These are phyloP conservation scores for Drosophila eugracilis DNA, from an alignment of 1,140 invertebrate species.

Conservation along the genomic window DNA sequence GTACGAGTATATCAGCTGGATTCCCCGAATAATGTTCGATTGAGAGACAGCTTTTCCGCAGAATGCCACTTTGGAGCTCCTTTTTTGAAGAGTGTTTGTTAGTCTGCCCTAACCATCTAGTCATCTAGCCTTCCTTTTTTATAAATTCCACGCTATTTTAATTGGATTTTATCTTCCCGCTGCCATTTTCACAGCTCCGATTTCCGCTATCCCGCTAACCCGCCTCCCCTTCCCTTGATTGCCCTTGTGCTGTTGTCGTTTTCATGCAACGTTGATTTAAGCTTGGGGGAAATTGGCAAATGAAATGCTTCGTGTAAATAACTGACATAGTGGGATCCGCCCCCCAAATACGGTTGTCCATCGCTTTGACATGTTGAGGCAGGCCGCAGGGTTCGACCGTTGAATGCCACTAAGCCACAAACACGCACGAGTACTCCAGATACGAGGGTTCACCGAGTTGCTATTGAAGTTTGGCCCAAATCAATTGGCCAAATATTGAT, in stretches of 20 bases:
- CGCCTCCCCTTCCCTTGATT: conserved; percentile 5
- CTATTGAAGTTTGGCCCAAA: conserved; percentile 52
- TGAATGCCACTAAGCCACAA: conserved; percentile 60
- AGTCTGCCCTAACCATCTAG: conserved; percentile 16
- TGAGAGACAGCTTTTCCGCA: neutral
- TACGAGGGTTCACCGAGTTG: neutral
- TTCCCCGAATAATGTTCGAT: neutral
- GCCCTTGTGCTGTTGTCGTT: conserved; percentile 47
- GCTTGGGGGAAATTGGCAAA: conserved; percentile 73
- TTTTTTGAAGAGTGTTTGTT: conserved; percentile 21
- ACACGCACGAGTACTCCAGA: conserved; percentile 57
- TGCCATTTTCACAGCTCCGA: conserved; percentile 56
- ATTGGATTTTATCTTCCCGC: conserved; percentile 78
- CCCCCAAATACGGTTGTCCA: conserved; percentile 18
- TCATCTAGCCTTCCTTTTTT: conserved; percentile 26
- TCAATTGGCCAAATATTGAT: conserved; percentile 68
- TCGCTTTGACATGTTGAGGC: conserved; percentile 66
- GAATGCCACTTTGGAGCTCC: neutral
- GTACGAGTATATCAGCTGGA: neutral
- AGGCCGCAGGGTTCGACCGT: conserved; percentile 35
- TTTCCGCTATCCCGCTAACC: conserved; percentile 1
- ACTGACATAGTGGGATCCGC: conserved; percentile 44
- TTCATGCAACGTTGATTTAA: conserved; percentile 73
- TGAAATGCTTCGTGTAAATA: conserved; percentile 77
- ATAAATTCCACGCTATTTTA: conserved; percentile 68